Evolutionary conservation across 2,888 invertebrate species (phyloP).

Genomic region (Chaetoderma sp.): DNA sequence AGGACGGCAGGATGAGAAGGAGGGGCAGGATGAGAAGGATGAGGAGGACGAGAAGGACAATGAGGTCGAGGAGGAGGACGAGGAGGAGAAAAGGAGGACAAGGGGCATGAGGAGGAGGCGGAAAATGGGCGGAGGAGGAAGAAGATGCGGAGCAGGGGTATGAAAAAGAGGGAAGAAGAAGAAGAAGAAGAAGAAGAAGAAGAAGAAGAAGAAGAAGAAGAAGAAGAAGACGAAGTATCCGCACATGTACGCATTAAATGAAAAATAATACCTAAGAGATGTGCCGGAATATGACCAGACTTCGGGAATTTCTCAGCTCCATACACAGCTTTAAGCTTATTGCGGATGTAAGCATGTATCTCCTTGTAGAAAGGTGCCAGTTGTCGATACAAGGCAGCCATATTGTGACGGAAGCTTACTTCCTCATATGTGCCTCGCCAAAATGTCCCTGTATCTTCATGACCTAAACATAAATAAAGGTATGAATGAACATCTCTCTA

Average conservation of each 20-base stretch:
- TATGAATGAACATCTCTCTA: too few relatives aligned
- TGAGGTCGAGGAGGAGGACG: too few relatives aligned
- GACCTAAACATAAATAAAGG: conserved; percentile 74
- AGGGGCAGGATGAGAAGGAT: too few relatives aligned
- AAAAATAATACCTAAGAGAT: conserved; percentile 77
- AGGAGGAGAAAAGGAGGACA: too few relatives aligned
- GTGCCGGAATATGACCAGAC: conserved; percentile 87
- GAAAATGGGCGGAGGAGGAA: too few relatives aligned
- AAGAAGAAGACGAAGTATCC: neutral
- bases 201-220: neutral
- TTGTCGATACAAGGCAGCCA: conserved; percentile 72
- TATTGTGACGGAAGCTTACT: conserved; percentile 75
- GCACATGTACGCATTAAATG: neutral
- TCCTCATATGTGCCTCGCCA: conserved; percentile 91
- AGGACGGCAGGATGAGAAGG: too few relatives aligned
- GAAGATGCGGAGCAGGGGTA: too few relatives aligned
- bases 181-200: neutral
- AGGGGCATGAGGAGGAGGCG: too few relatives aligned
- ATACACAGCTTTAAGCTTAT: conserved; percentile 77
- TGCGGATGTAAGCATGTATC: conserved; percentile 84
- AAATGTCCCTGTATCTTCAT: conserved; percentile 86
- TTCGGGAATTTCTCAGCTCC: conserved; percentile 76
- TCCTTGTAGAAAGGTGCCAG: conserved; percentile 83
- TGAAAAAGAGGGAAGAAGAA: neutral
- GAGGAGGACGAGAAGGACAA: too few relatives aligned